A percentile compares a stretch with the other conserved stretches of the same genome.
phyloP scores from a whole-genome alignment of 2,888 invertebrate species.

The Archips xylosteana region DNA sequence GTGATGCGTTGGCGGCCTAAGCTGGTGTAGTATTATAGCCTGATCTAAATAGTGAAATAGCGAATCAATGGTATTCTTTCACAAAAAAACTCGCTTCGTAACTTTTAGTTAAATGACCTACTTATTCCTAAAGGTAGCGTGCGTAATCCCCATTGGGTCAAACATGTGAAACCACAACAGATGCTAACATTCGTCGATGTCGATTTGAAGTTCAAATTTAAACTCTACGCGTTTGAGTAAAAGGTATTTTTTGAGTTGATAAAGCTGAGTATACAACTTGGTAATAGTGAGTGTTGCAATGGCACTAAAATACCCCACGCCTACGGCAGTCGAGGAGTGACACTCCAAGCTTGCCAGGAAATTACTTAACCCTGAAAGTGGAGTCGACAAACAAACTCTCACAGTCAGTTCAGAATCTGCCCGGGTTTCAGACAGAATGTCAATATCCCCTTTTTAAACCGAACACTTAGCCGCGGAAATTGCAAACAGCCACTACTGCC shows the following conservation, averaged over 20 bases:
- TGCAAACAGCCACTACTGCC: conserved; percentile 45
- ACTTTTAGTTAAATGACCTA: not conserved
- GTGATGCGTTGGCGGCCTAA: too few species aligned
- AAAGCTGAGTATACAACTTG: not conserved
- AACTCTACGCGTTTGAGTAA: not conserved
- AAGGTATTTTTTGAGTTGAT: not conserved
- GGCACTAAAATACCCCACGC: conserved; percentile 6
- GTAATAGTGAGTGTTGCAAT: conserved; percentile 1
- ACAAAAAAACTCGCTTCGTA: too few species aligned
- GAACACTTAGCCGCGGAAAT: conserved; percentile 45
- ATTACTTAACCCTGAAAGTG: conserved; percentile 63
- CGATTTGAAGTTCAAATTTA: not conserved
- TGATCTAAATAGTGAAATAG: too few species aligned
- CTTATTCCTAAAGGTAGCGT: conserved; percentile 13
- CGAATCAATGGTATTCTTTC: too few species aligned
- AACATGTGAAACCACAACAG: conserved; percentile 16
- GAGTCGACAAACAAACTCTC: conserved; percentile 58
- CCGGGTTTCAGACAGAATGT: conserved; percentile 54
- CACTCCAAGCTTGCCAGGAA: conserved; percentile 63
- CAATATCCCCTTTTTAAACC: conserved; percentile 52
- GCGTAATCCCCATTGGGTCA: conserved; percentile 18
- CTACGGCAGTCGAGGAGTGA: conserved; percentile 50
- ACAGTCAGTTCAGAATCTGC: conserved; percentile 47
- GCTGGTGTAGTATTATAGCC: too few species aligned
- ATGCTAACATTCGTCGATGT: not conserved